Conservation (phyloP, 2,113 vertebrate species). For the Sciurus niger region DNA sequence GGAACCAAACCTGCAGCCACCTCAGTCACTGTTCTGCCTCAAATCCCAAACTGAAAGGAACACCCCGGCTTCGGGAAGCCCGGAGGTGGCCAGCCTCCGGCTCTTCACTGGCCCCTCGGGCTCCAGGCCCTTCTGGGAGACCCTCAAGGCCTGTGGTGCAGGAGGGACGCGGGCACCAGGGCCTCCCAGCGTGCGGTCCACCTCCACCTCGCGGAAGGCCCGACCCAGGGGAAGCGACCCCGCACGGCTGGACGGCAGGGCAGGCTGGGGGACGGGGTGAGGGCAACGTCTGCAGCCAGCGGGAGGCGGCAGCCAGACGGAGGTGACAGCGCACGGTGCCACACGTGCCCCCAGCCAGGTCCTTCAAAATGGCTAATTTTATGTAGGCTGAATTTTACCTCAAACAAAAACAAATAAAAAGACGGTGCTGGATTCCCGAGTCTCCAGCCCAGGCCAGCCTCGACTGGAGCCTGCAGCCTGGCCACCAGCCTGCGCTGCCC, state of each 20-base stretch:
- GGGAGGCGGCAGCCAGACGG: neutral
- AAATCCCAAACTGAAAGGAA: neutral
- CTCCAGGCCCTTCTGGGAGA: neutral
- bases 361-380: neutral
- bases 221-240: neutral
- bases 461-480: neutral
- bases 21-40: neutral
- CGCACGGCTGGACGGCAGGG: too few species aligned
- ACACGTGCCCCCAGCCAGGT: neutral
- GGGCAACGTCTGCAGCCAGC: neutral
- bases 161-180: neutral
- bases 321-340: neutral
- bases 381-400: neutral
- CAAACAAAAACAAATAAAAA: neutral
- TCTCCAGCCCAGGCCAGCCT: neutral
- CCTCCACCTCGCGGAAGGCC: neutral
- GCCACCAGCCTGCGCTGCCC: neutral
- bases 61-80: neutral
- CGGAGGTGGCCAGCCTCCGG: neutral
- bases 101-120: fast-evolving
- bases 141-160: neutral
- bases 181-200: too few species aligned
- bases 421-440: too few species aligned
- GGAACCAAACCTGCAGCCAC: too few species aligned
- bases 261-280: fast-evolving